phyloP scores from a whole-genome alignment of 64 coral and sea anemone species.

The Anthopleura sola region DNA sequence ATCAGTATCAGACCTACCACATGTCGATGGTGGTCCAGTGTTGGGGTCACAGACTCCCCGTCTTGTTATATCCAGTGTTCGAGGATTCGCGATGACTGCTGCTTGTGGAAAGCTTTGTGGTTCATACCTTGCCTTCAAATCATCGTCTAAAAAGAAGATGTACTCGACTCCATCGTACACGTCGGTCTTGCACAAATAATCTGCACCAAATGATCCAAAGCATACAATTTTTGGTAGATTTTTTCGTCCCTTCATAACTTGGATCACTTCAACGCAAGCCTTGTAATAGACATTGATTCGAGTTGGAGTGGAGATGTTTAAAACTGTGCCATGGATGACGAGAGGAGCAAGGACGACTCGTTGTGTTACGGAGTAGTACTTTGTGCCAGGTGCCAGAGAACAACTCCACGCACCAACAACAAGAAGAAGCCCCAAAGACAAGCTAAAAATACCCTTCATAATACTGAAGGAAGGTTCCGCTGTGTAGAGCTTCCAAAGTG shows the following conservation, averaged over 20 bases:
- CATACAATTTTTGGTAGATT: slow-evolving; percentile 44
- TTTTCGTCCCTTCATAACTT: slow-evolving; percentile 48
- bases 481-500: neutral
- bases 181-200: slow-evolving; percentile 51
- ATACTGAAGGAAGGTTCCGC: too few species aligned
- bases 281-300: slow-evolving; percentile 24
- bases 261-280: slow-evolving; percentile 41
- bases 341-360: slow-evolving; percentile 69
- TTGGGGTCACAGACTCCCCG: slow-evolving; percentile 31
- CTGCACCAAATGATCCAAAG: slow-evolving; percentile 66
- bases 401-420: slow-evolving; percentile 16
- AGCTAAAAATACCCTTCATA: neutral
- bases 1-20: neutral
- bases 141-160: slow-evolving; percentile 68
- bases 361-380: slow-evolving; percentile 45
- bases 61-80: slow-evolving; percentile 1
- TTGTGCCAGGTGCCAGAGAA: slow-evolving; percentile 32
- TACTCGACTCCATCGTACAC: slow-evolving; percentile 34
- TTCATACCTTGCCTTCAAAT: slow-evolving; percentile 63
- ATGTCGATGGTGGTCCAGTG: slow-evolving; percentile 10
- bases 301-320: slow-evolving; percentile 33
- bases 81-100: neutral
- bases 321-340: slow-evolving; percentile 64
- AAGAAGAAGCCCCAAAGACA: neutral
- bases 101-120: slow-evolving; percentile 11